These are phyloP conservation scores for Crioceris asparagi DNA, from an alignment of 2,888 invertebrate species.

Conservation along the genomic window DNA sequence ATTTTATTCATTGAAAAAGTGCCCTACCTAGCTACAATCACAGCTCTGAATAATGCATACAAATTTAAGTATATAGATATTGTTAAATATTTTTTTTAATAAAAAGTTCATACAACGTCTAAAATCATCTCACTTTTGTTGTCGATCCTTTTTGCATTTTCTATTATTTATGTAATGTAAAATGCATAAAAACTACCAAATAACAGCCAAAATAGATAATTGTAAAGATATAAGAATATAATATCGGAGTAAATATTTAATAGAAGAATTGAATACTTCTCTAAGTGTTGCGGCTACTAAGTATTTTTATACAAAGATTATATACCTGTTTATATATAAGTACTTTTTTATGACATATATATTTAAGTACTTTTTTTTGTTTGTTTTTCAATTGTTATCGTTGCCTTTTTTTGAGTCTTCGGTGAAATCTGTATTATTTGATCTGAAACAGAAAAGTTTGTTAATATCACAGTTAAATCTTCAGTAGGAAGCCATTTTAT, in stretches of 20 bases:
- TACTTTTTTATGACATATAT: slow-evolving; percentile 7
- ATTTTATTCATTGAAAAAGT: slow-evolving; percentile 21
- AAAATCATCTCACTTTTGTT: slow-evolving; percentile 41
- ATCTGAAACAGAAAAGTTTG: slow-evolving; percentile 23
- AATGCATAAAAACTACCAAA: slow-evolving; percentile 38
- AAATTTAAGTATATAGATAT: no score
- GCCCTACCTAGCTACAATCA: slow-evolving; percentile 35
- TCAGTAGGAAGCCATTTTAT: no score
- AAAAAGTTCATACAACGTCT: slow-evolving; percentile 35
- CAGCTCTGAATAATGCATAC: slow-evolving; percentile 35
- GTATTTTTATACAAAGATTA: slow-evolving; percentile 10
- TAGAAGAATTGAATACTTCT: slow-evolving; percentile 7
- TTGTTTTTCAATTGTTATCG: slow-evolving; percentile 22
- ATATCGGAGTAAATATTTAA: slow-evolving; percentile 14
- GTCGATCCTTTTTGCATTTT: slow-evolving; percentile 40
- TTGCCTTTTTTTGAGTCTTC: slow-evolving; percentile 25
- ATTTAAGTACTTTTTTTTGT: slow-evolving; percentile 15
- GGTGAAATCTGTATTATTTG: slow-evolving; percentile 26
- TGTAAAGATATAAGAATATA: slow-evolving; percentile 27
- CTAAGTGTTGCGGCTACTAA: no score
- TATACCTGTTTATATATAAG: slow-evolving; percentile 5
- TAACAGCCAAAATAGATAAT: slow-evolving; percentile 38
- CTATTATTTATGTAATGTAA: slow-evolving; percentile 32
- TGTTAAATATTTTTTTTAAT: slow-evolving; percentile 26
- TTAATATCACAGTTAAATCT: no score